phyloP scores from a whole-genome alignment of 2,113 vertebrate genomes.

The Merops nubicus region DNA sequence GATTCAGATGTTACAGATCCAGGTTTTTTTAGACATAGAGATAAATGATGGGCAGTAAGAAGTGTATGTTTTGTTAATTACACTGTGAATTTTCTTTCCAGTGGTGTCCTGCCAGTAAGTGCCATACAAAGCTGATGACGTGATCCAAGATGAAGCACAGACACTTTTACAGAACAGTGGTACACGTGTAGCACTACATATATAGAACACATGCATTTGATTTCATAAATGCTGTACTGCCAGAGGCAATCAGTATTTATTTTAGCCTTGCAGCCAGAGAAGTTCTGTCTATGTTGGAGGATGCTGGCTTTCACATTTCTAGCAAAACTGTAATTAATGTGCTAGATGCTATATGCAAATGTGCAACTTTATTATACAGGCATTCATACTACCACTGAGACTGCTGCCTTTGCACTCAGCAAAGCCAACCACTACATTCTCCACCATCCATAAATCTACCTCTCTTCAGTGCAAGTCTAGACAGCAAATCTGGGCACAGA shows the following conservation, averaged over 20 bases:
- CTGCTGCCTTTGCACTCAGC: not conserved
- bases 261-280: not conserved
- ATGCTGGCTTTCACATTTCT: not conserved
- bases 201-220: conserved; percentile 33
- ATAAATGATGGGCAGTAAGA: not conserved
- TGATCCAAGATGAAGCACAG: conserved; percentile 42
- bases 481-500: not conserved
- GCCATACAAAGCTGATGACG: conserved; percentile 27
- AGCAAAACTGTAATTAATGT: not conserved
- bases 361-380: not conserved
- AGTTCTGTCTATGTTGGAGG: not conserved
- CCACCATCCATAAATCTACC: not conserved
- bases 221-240: not conserved
- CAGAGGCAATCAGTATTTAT: conserved; percentile 14
- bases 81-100: not conserved
- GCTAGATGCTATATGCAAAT: not conserved
- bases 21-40: not conserved
- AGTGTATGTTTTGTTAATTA: not conserved
- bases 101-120: not conserved
- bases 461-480: not conserved
- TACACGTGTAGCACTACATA: conserved; percentile 4
- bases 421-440: not conserved
- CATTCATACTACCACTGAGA: not conserved
- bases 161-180: conserved; percentile 19
- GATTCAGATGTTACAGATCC: not conserved